Evolutionary conservation across 2,888 invertebrate genomes (phyloP), one percentile per base, ranked within the genome.

Genomic region (Agrotis exclamationis): DNA sequence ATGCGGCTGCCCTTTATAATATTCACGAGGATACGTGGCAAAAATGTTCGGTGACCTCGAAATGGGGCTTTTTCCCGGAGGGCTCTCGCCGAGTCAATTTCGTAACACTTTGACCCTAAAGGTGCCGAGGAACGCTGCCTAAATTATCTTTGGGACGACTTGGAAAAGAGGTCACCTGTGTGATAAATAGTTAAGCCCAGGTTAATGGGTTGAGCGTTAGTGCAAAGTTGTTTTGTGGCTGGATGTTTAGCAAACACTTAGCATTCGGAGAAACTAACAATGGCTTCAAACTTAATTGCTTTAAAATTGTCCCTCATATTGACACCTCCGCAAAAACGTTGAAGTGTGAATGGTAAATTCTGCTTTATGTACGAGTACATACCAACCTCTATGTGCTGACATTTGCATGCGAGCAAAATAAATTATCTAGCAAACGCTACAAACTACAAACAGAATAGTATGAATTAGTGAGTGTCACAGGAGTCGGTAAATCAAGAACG

Each of bases 121-220:
- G 87, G 88, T 87, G 86, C 83, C 86, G 83, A 80, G 88, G 85
- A 86, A 88, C 87, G 85, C 84, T 84, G 89, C 91, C 89, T 90
- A 92, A 93, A 94, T 93, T 93, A 93, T 93, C 91, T 93, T 89
- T 86, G 90, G 91, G 91, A 92, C 90, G 90, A 90, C 89, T 90
- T 86, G 84, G 87, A 88, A 89, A 91, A 87, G 89, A 92, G 93
- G 92, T 92, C 93, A 90, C 89, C 84, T 85, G 85, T 84, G 87
- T 89, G 89, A 89, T 91, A 89, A 93, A 94, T 93, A 91, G 90
- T 91, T 90, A 89, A 92, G 87, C 88, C 86, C 86, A 85, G 87
- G 88, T 91, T 93, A 93, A 94, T 92, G 89, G 89, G 85, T 86
- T 86, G 80, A 80, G 82, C 67, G 87, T 84, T 86, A 84, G 82